phyloP scores from a whole-genome alignment of 1,140 invertebrate genomes.

The Dolichoris vasculosae region DNA sequence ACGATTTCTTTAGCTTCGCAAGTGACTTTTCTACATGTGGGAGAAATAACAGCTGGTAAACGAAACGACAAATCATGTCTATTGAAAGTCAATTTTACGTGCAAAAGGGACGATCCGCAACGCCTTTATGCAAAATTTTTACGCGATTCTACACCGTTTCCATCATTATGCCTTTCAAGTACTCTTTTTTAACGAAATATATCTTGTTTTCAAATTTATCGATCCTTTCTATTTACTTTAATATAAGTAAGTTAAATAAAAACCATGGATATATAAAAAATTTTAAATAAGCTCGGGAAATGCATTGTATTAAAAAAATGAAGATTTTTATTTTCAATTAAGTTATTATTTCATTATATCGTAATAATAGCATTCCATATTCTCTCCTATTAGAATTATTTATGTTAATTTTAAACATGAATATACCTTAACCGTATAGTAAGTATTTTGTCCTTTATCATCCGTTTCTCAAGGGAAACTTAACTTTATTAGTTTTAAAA shows the following conservation, averaged over 20 bases:
- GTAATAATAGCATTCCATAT: neutral
- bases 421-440: neutral
- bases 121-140: constrained; percentile 28
- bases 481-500: neutral
- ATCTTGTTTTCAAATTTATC: constrained; percentile 4
- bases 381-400: neutral
- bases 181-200: constrained; percentile 8
- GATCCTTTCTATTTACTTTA: neutral
- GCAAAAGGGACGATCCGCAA: neutral
- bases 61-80: constrained; percentile 68
- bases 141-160: neutral
- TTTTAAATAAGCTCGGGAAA: neutral
- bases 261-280: neutral
- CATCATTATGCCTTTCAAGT: neutral
- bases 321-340: neutral
- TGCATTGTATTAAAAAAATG: neutral
- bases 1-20: constrained; percentile 38
- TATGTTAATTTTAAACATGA: too few relatives aligned
- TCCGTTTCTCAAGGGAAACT: neutral
- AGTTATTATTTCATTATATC: neutral
- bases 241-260: neutral
- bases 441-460: neutral
- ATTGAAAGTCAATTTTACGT: constrained; percentile 44
- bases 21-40: constrained; percentile 37
- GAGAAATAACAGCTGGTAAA: constrained; percentile 61